Conservation (phyloP, 1,140 invertebrate genomes). For the Pseudomyrmex gracilis region DNA sequence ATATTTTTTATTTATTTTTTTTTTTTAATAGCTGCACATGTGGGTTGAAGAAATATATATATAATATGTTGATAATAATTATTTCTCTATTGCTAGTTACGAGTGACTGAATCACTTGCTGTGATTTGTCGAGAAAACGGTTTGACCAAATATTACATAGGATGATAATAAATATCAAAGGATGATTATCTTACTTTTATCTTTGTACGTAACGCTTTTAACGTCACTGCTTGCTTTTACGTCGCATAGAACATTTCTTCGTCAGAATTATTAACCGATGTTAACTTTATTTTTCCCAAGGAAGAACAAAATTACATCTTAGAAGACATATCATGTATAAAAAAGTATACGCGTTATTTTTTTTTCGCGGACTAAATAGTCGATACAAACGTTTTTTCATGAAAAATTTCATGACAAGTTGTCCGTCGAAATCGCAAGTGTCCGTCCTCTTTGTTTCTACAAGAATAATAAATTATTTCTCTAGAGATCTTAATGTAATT, state of each 20-base stretch:
- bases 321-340: conserved; percentile 62
- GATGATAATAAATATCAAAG: conserved; percentile 36
- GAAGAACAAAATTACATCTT: neutral
- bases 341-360: conserved; percentile 13
- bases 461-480: neutral
- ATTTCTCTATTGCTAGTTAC: conserved; percentile 57
- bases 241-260: neutral
- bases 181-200: conserved; percentile 69
- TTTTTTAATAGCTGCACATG: conserved; percentile 31
- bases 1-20: conserved; percentile 12
- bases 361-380: conserved; percentile 8
- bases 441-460: neutral
- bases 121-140: conserved; percentile 48
- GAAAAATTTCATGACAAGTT: no score
- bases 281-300: neutral
- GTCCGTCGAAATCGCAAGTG: no score
- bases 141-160: conserved; percentile 72
- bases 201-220: conserved; percentile 13
- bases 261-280: neutral
- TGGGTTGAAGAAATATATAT: conserved; percentile 61
- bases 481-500: neutral
- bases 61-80: conserved; percentile 16
- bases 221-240: neutral
- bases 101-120: conserved; percentile 59
- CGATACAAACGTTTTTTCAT: neutral